Evolutionary conservation across 1,140 invertebrate genomes (phyloP).

Genomic region (Diorhabda carinulata): DNA sequence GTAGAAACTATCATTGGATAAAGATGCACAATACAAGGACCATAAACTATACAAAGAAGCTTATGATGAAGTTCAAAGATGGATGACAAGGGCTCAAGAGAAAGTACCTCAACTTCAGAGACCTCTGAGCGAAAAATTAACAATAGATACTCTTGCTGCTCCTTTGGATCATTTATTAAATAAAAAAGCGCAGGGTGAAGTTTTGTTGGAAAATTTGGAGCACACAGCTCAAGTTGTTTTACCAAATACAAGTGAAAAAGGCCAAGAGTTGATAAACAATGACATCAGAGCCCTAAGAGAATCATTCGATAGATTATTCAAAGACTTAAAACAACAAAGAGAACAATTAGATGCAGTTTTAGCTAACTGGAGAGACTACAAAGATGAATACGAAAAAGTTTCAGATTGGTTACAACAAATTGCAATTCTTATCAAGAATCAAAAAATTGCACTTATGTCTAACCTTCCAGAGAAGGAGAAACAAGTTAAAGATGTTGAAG

Average conservation of each 20-base stretch:
- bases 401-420: slow-evolving; percentile 93
- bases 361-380: slow-evolving; percentile 82
- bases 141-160: slow-evolving; percentile 81
- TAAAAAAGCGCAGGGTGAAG: slow-evolving; percentile 85
- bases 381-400: slow-evolving; percentile 86
- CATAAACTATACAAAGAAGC: slow-evolving; percentile 85
- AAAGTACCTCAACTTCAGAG: slow-evolving; percentile 83
- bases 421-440: slow-evolving; percentile 86
- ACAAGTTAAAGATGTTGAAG: slow-evolving; percentile 75
- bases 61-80: slow-evolving; percentile 79
- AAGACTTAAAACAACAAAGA: slow-evolving; percentile 80
- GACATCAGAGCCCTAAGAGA: slow-evolving; percentile 80
- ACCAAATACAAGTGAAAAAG: slow-evolving; percentile 72
- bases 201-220: slow-evolving; percentile 80
- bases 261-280: slow-evolving; percentile 75
- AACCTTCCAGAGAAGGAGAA: slow-evolving; percentile 81
- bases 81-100: slow-evolving; percentile 80
- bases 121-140: slow-evolving; percentile 78
- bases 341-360: slow-evolving; percentile 77
- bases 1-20: slow-evolving; percentile 67
- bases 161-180: slow-evolving; percentile 82
- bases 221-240: slow-evolving; percentile 82
- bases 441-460: slow-evolving; percentile 78
- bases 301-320: slow-evolving; percentile 78
- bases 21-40: slow-evolving; percentile 83